phyloP scores from a whole-genome alignment of 2,113 vertebrate species.

The Chamaea fasciata region DNA sequence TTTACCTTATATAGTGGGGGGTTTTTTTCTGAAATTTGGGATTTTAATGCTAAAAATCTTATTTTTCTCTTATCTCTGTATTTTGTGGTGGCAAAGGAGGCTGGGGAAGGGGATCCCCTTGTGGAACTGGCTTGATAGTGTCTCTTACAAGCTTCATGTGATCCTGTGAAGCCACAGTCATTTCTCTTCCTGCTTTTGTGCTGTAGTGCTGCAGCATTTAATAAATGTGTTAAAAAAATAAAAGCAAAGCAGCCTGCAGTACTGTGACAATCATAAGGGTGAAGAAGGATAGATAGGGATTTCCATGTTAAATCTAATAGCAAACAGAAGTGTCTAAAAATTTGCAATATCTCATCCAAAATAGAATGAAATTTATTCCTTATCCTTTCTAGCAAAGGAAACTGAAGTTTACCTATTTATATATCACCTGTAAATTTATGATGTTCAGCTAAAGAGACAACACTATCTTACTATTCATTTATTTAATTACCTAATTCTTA shows the following conservation, averaged over 20 bases:
- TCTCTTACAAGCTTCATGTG: not conserved
- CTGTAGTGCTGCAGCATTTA: not conserved
- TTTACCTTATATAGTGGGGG: not conserved
- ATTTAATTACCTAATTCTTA: not conserved
- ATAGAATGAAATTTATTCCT: not conserved
- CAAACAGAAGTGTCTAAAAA: not conserved
- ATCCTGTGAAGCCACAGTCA: not conserved
- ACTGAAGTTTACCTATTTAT: not conserved
- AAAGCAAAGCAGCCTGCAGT: not conserved
- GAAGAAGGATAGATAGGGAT: not conserved
- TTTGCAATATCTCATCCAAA: not conserved
- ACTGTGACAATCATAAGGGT: rapidly evolving
- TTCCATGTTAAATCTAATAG: not conserved
- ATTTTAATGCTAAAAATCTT: not conserved
- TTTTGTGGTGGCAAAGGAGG: not conserved
- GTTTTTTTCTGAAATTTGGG: not conserved
- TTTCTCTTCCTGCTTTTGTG: not conserved
- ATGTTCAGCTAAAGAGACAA: not conserved
- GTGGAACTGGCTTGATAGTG: not conserved
- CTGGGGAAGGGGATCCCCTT: not conserved
- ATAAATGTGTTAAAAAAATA: not conserved
- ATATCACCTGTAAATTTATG: not conserved
- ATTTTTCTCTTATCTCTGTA: not conserved
- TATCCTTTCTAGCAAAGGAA: not conserved
- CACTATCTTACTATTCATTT: not conserved